Conservation (phyloP, 2,888 invertebrate species). For the Omphaloscelis lunosa region DNA sequence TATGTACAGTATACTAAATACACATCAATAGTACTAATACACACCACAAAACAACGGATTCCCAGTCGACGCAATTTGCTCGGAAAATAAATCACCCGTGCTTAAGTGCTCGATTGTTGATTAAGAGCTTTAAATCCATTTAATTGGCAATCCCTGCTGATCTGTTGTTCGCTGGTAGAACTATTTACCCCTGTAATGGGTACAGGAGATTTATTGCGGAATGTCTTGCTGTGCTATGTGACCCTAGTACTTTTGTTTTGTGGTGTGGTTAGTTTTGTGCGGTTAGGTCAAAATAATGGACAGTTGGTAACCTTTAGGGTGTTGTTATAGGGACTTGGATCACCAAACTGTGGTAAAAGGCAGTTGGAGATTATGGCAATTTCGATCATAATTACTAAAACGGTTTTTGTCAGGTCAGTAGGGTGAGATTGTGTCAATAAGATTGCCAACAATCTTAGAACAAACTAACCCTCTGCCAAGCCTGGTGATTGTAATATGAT, state of each 20-base stretch:
- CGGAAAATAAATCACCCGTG: slow-evolving; percentile 36
- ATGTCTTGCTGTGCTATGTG: slow-evolving; percentile 23
- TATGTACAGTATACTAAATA: too few relatives aligned
- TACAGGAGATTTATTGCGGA: slow-evolving; percentile 17
- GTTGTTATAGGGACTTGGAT: neutral
- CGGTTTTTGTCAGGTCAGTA: too few relatives aligned
- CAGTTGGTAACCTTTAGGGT: neutral
- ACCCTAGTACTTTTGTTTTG: slow-evolving; percentile 17
- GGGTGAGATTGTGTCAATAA: too few relatives aligned
- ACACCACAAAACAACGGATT: neutral
- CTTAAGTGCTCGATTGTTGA: slow-evolving; percentile 41
- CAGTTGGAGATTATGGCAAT: too few relatives aligned
- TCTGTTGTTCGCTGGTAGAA: slow-evolving; percentile 25
- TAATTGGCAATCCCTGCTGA: slow-evolving; percentile 54
- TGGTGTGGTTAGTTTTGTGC: neutral
- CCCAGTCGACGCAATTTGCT: slow-evolving; percentile 46
- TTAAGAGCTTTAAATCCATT: slow-evolving; percentile 49
- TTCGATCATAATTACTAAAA: too few relatives aligned
- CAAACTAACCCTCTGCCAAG: too few relatives aligned
- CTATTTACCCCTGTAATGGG: slow-evolving; percentile 46
- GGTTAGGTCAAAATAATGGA: neutral
- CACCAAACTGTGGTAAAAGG: too few relatives aligned
- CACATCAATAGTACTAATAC: too few relatives aligned
- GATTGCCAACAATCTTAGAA: too few relatives aligned
- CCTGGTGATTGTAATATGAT: too few relatives aligned